A percentile compares a stretch with the other conserved stretches of the same genome.
Conservation (phyloP, 2,888 invertebrate species). For the Gryllus longicercus region DNA sequence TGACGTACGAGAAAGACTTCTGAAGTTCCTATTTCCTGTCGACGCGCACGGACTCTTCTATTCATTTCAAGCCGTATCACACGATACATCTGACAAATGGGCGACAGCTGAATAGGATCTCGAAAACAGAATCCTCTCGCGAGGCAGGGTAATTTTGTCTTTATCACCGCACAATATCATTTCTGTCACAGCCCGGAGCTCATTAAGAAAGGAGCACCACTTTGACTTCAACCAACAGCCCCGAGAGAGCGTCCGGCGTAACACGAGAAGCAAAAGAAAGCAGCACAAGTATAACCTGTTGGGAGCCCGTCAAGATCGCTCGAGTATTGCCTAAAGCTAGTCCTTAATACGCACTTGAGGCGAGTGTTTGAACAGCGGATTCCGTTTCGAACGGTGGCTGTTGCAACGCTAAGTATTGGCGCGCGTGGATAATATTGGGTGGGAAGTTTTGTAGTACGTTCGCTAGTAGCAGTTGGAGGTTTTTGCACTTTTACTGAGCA, state of each 20-base stretch:
- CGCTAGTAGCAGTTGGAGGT: no score
- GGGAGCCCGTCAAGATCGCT: slow-evolving; percentile 11
- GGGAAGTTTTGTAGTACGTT: no score
- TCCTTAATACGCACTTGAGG: slow-evolving; percentile 1
- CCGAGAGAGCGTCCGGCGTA: not conserved
- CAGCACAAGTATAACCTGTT: not conserved
- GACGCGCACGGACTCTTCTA: not conserved
- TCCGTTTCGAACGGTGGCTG: not conserved
- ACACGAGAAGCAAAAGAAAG: slow-evolving; percentile 8
- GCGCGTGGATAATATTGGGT: not conserved
- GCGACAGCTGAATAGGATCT: not conserved
- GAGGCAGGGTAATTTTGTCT: not conserved
- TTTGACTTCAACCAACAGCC: not conserved
- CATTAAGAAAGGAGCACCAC: not conserved
- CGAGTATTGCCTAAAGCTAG: not conserved
- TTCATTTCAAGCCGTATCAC: not conserved
- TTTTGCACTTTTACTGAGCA: no score
- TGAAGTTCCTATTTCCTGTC: not conserved
- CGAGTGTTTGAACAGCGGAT: slow-evolving; percentile 1
- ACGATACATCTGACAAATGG: slow-evolving; percentile 5
- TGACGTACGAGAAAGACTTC: not conserved
- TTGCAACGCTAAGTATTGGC: not conserved
- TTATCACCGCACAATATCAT: slow-evolving; percentile 17
- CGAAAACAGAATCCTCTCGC: not conserved
- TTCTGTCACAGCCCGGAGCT: not conserved